phyloP scores from a whole-genome alignment of 2,888 invertebrate species.

The Frankliniella intonsa region DNA sequence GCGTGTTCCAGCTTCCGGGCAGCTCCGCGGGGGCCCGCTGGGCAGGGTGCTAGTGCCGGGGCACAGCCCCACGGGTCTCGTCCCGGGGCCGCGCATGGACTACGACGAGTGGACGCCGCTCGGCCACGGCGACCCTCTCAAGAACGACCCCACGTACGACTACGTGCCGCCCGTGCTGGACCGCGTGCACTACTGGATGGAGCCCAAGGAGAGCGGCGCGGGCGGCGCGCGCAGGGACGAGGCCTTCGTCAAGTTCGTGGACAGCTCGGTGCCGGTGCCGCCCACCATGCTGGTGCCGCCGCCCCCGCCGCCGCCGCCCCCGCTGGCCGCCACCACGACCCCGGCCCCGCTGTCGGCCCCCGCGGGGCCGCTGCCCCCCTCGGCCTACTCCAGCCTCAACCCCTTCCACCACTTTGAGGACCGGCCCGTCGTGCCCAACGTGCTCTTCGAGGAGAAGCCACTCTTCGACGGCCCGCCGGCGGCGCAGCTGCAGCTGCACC shows the following conservation, averaged over 20 bases:
- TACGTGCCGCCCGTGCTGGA: slow-evolving; percentile 78
- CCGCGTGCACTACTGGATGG: slow-evolving; percentile 74
- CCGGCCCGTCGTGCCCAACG: slow-evolving; percentile 37
- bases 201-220: slow-evolving; percentile 54
- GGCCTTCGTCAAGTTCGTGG: neutral
- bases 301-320: slow-evolving; percentile 44
- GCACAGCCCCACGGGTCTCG: neutral
- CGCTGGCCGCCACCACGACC: slow-evolving; percentile 33
- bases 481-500: neutral
- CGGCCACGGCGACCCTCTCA: slow-evolving; percentile 73
- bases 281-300: slow-evolving; percentile 68
- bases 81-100: slow-evolving; percentile 61
- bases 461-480: slow-evolving; percentile 44
- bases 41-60: neutral
- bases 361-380: slow-evolving; percentile 32
- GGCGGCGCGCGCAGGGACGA: slow-evolving; percentile 44
- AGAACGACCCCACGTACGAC: slow-evolving; percentile 79
- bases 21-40: neutral
- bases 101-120: slow-evolving; percentile 82
- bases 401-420: slow-evolving; percentile 38
- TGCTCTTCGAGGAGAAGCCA: slow-evolving; percentile 37
- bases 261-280: slow-evolving; percentile 46
- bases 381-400: slow-evolving; percentile 36
- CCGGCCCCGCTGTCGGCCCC: slow-evolving; percentile 34
- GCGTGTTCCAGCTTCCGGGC: neutral